Evolutionary conservation across 2,888 invertebrate species (phyloP), one percentile per base, ranked within the genome.

Genomic region (Coelopa pilipes): DNA sequence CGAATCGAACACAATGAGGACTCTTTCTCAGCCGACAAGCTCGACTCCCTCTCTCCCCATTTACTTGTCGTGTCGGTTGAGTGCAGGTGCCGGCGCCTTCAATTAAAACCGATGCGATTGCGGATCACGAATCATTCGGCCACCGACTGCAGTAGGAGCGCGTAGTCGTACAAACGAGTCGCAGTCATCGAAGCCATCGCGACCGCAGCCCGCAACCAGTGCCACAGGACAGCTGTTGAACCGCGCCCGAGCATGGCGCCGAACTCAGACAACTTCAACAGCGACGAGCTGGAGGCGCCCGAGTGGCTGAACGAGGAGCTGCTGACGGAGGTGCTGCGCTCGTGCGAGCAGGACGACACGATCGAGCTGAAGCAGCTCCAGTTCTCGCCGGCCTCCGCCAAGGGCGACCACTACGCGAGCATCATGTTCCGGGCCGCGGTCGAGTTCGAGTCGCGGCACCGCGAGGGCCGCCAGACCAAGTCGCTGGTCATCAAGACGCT

Each of bases 401-500:
- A 76, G 19, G 80, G 80, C 2, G 81, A 81, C 74, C 80, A 81
- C 55, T 82, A 78, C 74, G 80, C 78, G 1, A 82, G 81, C 67
- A 57, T 78, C 17, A 81, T 82, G 80, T 80, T 80, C 72, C 77
- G 81, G 1, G 77, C 78, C 0, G 69, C 5, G 10, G 72, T 80
- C 1, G 72, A 72, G 4, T 80, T 78, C 59, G 60, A 50, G 15
- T 66, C 59, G 7, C 34, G 34, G 4, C 53, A 53, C 15, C 9
- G 17, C 7, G 57, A 53, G 3, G n/a, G 15, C 4, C 5, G 15
- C 15, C 21, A 62, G n/a, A 34, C 15, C 21, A 34, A 50, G 1
- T 75, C 66, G 1, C 67, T 73, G 72, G 80, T 85, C 24, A 78
- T 84, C 1, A 85, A 86, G 72, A 81, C 82, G 0, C 82, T 84